Percentiles rank a stretch among this genome's conserved stretches.
Conservation (phyloP, 2,797 vertebrate genomes). For the Gallinago stenura region DNA sequence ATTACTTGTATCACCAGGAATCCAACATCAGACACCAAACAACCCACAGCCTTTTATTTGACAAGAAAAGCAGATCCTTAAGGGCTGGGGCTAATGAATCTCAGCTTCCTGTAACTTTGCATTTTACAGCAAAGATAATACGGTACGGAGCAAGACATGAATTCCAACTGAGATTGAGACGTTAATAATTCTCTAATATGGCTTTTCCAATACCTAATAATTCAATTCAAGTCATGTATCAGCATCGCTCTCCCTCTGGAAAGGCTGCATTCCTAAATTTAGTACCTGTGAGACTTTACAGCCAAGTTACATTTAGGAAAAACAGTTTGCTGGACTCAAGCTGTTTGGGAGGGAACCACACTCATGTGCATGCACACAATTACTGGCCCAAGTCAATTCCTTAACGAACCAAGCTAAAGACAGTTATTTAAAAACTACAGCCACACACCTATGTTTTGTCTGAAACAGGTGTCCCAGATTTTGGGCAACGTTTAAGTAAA, state of each 20-base stretch:
- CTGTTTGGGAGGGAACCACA: background rate
- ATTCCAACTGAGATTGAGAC: background rate
- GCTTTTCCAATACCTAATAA: background rate
- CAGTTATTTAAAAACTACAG: background rate
- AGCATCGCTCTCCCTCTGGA: background rate
- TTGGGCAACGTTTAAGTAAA: background rate
- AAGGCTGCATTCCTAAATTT: background rate
- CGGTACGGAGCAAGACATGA: rapidly evolving
- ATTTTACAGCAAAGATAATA: background rate
- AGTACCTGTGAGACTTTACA: background rate
- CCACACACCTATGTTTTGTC: background rate
- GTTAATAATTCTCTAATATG: background rate
- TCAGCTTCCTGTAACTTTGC: background rate
- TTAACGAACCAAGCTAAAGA: background rate
- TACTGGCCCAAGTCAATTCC: background rate
- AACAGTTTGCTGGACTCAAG: background rate
- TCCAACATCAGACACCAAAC: background rate
- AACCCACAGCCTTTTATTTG: background rate
- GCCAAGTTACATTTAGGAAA: background rate
- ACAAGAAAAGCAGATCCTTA: background rate
- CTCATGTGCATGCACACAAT: background rate
- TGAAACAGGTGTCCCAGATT: background rate
- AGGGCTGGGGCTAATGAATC: background rate
- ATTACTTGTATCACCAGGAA: background rate
- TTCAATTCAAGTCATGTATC: background rate